phyloP scores from a whole-genome alignment of 2,113 vertebrate genomes.

The Antigone vipio region DNA sequence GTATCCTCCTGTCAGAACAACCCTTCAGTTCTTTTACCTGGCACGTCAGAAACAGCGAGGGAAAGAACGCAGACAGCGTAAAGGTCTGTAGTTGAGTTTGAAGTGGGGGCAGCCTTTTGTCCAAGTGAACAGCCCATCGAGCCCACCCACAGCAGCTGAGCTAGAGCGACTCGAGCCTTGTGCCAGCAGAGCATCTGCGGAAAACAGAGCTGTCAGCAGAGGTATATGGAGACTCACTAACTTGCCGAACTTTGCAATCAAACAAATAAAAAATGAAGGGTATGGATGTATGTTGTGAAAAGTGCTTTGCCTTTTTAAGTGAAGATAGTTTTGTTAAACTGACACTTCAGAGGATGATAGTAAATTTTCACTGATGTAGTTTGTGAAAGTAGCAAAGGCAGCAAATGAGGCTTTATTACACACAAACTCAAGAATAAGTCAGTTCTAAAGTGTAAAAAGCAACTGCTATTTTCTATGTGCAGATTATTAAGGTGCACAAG shows the following conservation, averaged over 20 bases:
- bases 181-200: background rate
- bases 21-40: background rate
- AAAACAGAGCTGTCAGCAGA: background rate
- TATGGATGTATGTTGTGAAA: background rate
- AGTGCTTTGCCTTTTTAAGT: background rate
- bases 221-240: too few species aligned
- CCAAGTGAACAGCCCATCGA: accelerated
- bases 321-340: background rate
- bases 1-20: background rate
- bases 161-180: background rate
- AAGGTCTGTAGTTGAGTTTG: background rate
- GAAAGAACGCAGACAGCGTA: background rate
- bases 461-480: background rate
- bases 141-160: background rate
- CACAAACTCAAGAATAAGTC: background rate
- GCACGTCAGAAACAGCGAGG: background rate
- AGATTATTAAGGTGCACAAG: background rate
- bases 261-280: background rate
- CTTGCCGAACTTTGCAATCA: background rate
- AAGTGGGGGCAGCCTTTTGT: background rate
- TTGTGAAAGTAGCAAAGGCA: background rate
- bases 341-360: background rate
- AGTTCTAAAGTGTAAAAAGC: background rate
- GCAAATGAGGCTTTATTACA: background rate
- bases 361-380: background rate